Conservation (phyloP, 2,797 vertebrate genomes). For the Danio kyathit region DNA sequence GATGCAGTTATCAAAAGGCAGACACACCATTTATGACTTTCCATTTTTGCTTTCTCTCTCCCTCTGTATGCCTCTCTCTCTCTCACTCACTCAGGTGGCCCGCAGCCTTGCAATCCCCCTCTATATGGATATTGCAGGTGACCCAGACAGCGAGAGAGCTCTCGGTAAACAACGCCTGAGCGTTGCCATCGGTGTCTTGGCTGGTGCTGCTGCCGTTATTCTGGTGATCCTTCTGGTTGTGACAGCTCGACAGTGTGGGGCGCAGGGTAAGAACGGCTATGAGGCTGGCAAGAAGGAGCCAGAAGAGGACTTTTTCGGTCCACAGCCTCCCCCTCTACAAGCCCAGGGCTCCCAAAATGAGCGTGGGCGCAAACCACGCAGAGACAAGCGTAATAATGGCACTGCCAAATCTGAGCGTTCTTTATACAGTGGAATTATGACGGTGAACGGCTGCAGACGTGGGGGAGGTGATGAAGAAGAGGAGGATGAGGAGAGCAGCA, state of each 20-base stretch:
- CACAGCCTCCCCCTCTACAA: slow-evolving; percentile 78
- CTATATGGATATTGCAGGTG: slow-evolving; percentile 93
- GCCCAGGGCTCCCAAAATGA: slow-evolving; percentile 69
- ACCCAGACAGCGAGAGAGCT: slow-evolving; percentile 89
- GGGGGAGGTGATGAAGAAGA: slow-evolving; percentile 88
- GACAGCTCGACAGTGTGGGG: slow-evolving; percentile 92
- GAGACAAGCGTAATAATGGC: slow-evolving; percentile 76
- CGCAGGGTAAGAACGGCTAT: slow-evolving; percentile 91
- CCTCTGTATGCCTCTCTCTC: slow-evolving; percentile 15
- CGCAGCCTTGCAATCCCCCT: slow-evolving; percentile 91
- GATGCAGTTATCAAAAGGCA: slow-evolving; percentile 46
- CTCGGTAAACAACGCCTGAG: slow-evolving; percentile 92
- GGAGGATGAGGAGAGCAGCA: slow-evolving; percentile 86
- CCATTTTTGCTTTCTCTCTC: slow-evolving; percentile 19
- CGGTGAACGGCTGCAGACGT: slow-evolving; percentile 89
- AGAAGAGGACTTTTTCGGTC: slow-evolving; percentile 94
- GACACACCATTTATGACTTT: slow-evolving; percentile 34
- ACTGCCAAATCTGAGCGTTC: slow-evolving; percentile 92
- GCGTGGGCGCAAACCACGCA: slow-evolving; percentile 71
- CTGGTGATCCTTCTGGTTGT: slow-evolving; percentile 93
- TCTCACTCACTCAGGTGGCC: slow-evolving; percentile 77
- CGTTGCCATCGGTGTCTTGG: slow-evolving; percentile 93
- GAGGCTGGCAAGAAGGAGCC: slow-evolving; percentile 96
- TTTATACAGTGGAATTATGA: slow-evolving; percentile 94
- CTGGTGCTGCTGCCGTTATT: slow-evolving; percentile 91